A percentile compares a stretch with the other conserved stretches of the same genome.
Evolutionary conservation across 2,888 invertebrate genomes (phyloP).

Genomic region (Pseudeuparius sepicola): DNA sequence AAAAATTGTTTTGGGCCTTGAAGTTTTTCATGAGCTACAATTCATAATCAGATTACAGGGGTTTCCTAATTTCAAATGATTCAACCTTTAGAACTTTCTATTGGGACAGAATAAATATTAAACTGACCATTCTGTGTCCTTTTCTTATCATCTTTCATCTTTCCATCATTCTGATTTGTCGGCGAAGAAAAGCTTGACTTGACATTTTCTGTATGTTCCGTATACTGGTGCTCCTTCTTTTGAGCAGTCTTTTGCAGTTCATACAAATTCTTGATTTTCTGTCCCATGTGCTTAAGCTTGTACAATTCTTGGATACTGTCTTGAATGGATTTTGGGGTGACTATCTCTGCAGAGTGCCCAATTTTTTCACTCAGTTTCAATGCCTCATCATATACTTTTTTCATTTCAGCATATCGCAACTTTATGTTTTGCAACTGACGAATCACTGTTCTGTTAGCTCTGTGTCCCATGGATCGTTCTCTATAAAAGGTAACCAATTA

Average conservation of each 20-base stretch:
- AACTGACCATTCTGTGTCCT: neutral
- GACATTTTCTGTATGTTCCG: conserved; percentile 24
- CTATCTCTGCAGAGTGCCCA: conserved; percentile 10
- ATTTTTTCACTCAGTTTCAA: conserved; percentile 17
- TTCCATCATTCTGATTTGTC: neutral
- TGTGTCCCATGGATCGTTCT: conserved; percentile 25
- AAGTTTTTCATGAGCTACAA: no score
- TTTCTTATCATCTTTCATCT: conserved; percentile 6
- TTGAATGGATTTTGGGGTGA: conserved; percentile 26
- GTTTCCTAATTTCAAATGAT: no score
- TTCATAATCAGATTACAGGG: no score
- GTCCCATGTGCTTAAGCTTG: conserved; percentile 27
- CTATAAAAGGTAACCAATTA: conserved; percentile 22
- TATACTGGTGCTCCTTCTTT: conserved; percentile 24
- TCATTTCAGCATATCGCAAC: conserved; percentile 27
- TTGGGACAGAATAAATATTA: no score
- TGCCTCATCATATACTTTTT: conserved; percentile 25
- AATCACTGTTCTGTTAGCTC: conserved; percentile 22
- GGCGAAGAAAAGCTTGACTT: no score
- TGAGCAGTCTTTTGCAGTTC: conserved; percentile 26
- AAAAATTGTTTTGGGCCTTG: no score
- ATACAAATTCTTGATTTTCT: conserved; percentile 29
- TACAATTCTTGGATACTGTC: conserved; percentile 25
- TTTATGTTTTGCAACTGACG: conserved; percentile 25
- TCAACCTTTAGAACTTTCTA: no score